Evolutionary conservation across 1,140 invertebrate genomes (phyloP).

Genomic region (Zophobas morio): DNA sequence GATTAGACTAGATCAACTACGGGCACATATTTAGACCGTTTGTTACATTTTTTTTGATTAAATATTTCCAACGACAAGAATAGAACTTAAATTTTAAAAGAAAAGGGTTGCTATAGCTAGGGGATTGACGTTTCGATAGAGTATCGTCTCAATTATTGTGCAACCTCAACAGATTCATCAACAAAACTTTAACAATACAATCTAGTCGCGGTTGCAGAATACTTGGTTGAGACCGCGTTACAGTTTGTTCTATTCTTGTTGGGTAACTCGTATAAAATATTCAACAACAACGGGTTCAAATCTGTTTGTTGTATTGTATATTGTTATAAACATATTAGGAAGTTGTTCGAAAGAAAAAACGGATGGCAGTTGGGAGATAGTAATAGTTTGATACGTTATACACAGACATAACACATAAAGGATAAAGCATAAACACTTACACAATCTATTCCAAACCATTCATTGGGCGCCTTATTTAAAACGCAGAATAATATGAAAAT

Average conservation of each 20-base stretch:
- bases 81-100: slow-evolving; percentile 41
- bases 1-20: slow-evolving; percentile 55
- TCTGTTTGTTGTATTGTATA: slow-evolving; percentile 8
- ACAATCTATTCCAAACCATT: slow-evolving; percentile 57
- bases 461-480: slow-evolving; percentile 55
- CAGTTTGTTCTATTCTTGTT: slow-evolving; percentile 39
- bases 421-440: slow-evolving; percentile 58
- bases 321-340: slow-evolving; percentile 18
- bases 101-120: slow-evolving; percentile 32
- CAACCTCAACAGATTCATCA: slow-evolving; percentile 33
- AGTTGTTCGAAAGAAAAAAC: slow-evolving; percentile 8
- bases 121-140: slow-evolving; percentile 42
- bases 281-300: slow-evolving; percentile 22
- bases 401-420: slow-evolving; percentile 60
- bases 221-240: slow-evolving; percentile 4
- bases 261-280: slow-evolving; percentile 40
- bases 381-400: slow-evolving; percentile 58
- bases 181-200: slow-evolving; percentile 38
- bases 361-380: slow-evolving; percentile 51
- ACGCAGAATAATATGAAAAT: slow-evolving; percentile 63
- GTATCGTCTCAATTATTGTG: slow-evolving; percentile 39
- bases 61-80: slow-evolving; percentile 44
- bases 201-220: slow-evolving; percentile 30
- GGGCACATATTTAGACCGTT: slow-evolving; percentile 39
- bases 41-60: slow-evolving; percentile 31